Percentiles rank a stretch among this genome's conserved stretches.
These are phyloP conservation scores for Chrysolina americana DNA, from an alignment of 2,888 invertebrate species.

Conservation along the genomic window DNA sequence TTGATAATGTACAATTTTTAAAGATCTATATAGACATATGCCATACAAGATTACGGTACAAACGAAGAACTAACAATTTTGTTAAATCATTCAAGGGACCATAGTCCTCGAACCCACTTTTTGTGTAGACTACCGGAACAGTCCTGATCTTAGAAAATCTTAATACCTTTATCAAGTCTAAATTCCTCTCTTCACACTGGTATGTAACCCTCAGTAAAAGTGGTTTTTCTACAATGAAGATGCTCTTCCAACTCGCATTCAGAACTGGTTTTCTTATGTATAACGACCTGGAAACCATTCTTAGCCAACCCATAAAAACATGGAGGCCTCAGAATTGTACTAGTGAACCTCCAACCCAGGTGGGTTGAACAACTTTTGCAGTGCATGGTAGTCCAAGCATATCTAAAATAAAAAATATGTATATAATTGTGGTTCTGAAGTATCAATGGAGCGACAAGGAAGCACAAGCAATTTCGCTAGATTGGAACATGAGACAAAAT, in stretches of 20 bases:
- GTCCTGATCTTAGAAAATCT: neutral
- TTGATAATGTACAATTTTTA: neutral
- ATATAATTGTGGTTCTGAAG: neutral
- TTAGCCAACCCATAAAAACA: constrained; percentile 81
- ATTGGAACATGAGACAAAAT: no score
- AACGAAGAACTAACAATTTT: neutral
- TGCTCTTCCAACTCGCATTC: constrained; percentile 32
- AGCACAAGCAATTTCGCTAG: no score
- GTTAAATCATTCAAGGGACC: no score
- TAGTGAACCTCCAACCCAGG: constrained; percentile 88
- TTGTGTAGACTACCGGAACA: neutral
- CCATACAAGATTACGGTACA: neutral
- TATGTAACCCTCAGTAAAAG: constrained; percentile 47
- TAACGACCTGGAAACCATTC: constrained; percentile 68
- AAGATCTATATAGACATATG: neutral
- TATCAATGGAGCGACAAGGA: no score
- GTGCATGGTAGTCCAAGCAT: constrained; percentile 84
- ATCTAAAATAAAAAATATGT: constrained; percentile 71
- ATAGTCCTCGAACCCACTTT: neutral
- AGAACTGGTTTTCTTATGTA: constrained; percentile 38
- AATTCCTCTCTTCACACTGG: constrained; percentile 37
- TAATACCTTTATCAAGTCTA: neutral
- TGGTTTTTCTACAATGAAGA: constrained; percentile 37
- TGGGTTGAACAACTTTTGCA: constrained; percentile 80
- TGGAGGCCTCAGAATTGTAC: constrained; percentile 76